These are phyloP conservation scores for Luperina testacea DNA, from an alignment of 2,888 invertebrate genomes.

Conservation along the genomic window DNA sequence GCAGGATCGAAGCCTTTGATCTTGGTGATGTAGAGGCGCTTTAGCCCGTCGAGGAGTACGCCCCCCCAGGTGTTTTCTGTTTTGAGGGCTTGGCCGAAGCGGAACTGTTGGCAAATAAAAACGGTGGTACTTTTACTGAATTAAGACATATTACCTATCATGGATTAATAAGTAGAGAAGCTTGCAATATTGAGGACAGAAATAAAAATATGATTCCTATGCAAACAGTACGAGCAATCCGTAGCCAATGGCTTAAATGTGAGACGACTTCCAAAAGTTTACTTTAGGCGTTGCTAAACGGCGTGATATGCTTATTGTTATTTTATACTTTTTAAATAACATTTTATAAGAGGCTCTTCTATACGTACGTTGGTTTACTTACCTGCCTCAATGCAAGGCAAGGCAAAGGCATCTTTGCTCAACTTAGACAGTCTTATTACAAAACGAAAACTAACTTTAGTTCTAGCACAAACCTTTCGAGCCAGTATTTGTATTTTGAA, in stretches of 20 bases:
- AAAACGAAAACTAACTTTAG: too few species aligned
- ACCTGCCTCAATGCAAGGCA: neutral
- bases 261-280: neutral
- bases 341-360: neutral
- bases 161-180: neutral
- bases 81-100: constrained; percentile 96
- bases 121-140: neutral
- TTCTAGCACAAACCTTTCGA: too few species aligned
- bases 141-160: neutral
- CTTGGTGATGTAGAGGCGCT: constrained; percentile 96
- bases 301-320: neutral
- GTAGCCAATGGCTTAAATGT: neutral
- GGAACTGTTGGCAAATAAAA: constrained; percentile 91
- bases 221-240: neutral
- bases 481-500: too few species aligned
- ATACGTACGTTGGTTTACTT: neutral
- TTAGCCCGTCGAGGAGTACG: constrained; percentile 94
- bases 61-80: constrained; percentile 91
- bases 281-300: neutral
- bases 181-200: neutral
- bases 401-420: neutral
- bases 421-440: neutral
- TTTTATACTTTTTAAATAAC: neutral
- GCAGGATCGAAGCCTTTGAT: constrained; percentile 96
- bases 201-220: neutral